Evolutionary conservation across 2,888 invertebrate species (phyloP), one percentile per base, ranked within the genome.

Genomic region (Lithophane socia): DNA sequence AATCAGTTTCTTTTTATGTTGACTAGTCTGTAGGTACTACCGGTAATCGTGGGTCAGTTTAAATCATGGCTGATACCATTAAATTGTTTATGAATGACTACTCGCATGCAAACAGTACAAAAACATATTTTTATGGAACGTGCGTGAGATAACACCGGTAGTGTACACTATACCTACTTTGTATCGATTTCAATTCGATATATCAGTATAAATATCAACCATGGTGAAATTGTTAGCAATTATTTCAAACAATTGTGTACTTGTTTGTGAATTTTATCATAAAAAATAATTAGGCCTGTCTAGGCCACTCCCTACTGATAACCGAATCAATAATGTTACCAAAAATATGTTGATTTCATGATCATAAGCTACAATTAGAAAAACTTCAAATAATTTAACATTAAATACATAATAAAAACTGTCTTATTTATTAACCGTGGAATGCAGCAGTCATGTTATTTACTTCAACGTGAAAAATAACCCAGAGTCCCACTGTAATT

Each of bases 91-190:
- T 52, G n/a, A 67, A 63, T 58, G n/a, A 52, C 24, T 24, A 16
- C 37, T 52, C n/a, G 13, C 24, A 37, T 70, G 24, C 61, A 58
- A 73, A 52, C 79, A 70, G 29, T 49, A 73, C 9, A 69, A 78
- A 49, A 65, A 81, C 60, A 64, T 58, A 60, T 65, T 83, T 83
- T 78, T 69, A 78, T 78, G 10, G 54, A 69, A 67, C 44, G 52
- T 37, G 47, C 37, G 18, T 65, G 24, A 56, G 77, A 71, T 83
- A 77, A 71, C 56, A 67, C 37, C 18, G 13, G 44, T 56, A 61
- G 54, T 13, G n/a, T 69, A 42, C 16, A 49, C 1, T 47, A 1
- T 13, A 24, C 16, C 18, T 18, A 63, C 16, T 63, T 56, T 44
- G 42, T 64, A 75, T 75, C 18, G 67, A 52, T 76, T 68, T 54